Base-by-base conservation (phyloP, 2,797 vertebrate genomes). In the Australoheros facetus region DNA sequence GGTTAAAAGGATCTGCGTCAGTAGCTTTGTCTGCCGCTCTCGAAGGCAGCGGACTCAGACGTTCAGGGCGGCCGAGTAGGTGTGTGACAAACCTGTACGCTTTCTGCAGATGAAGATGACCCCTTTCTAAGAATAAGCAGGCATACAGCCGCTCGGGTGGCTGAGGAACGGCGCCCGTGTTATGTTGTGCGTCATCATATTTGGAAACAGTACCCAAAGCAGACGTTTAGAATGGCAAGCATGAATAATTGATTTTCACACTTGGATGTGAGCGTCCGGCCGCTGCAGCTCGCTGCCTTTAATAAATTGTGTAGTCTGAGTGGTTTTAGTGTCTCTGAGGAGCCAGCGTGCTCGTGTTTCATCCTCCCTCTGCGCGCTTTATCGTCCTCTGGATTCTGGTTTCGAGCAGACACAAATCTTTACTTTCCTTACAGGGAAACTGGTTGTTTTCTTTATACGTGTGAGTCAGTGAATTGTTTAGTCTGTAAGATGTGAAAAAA, bases 141-240 rank as follows among this genome's bases (percentile, higher is more conserved):
- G 54, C 21, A 4, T 7, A 16, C 59, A 72, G 39, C 54, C 56
- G 2, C 70, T 71, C 56, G 16, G 23, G n/a, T 64, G 37, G 62
- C 21, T 17, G 51, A 75, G 75, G 53, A 80, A 37, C 56, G 0
- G 48, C 69, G 13, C 32, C 34, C 2, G 12, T n/a, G 73, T n/a
- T 53, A 42, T 91, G 90, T 39, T 45, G 57, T 93, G 91, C 85
- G 85, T 94, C 92, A 94, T 83, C 55, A 3, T 69, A 53, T 73
- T 86, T 11, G 80, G 75, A 75, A 73, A 85, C 71, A 21, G 55
- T 13, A 55, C 17, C 57, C 48, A 66, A 76, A 70, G 81, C 77
- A 56, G 37, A 77, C 72, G 42, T 84, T 88, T 30, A 73, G 78
- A 83, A 69, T 32, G 71, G 73, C 58, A 39, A 70, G 34, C 66